Evolutionary conservation across 2,113 vertebrate genomes (phyloP).

Genomic region (Hyperopisus bebe): DNA sequence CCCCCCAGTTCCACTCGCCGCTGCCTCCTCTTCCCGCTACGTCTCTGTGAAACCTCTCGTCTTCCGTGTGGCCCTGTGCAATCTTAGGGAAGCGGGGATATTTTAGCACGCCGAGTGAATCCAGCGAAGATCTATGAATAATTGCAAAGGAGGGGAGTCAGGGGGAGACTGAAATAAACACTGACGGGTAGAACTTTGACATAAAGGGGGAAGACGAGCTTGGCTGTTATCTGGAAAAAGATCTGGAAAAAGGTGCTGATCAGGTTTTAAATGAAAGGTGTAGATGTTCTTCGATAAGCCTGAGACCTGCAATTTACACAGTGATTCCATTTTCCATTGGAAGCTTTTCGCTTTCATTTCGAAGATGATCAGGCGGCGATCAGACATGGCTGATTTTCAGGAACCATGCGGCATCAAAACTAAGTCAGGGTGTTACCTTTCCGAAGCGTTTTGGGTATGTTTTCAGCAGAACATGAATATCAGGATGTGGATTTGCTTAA

Average conservation of each 20-base stretch:
- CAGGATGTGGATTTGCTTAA: neutral
- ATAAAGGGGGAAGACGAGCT: neutral
- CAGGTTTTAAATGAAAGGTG: neutral
- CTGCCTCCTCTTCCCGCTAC: neutral
- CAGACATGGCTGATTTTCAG: neutral
- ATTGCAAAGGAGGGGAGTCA: neutral
- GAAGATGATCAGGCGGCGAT: neutral
- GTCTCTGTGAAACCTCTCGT: neutral
- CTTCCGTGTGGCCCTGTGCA: neutral
- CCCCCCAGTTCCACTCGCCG: neutral
- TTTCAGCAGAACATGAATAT: neutral
- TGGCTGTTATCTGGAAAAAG: neutral
- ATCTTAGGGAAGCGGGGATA: neutral
- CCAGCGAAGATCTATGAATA: neutral
- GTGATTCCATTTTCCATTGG: neutral
- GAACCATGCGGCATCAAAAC: neutral
- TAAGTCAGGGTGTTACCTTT: neutral
- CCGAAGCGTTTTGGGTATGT: neutral
- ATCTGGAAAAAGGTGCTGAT: neutral
- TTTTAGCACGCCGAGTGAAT: neutral
- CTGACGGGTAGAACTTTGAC: neutral
- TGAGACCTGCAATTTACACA: neutral
- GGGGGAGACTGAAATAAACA: neutral
- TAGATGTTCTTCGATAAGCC: neutral
- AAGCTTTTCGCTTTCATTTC: neutral